Evolutionary conservation across 2,888 invertebrate species (phyloP), one percentile per base, ranked within the genome.

Genomic region (Polydrusus pterygomalis): DNA sequence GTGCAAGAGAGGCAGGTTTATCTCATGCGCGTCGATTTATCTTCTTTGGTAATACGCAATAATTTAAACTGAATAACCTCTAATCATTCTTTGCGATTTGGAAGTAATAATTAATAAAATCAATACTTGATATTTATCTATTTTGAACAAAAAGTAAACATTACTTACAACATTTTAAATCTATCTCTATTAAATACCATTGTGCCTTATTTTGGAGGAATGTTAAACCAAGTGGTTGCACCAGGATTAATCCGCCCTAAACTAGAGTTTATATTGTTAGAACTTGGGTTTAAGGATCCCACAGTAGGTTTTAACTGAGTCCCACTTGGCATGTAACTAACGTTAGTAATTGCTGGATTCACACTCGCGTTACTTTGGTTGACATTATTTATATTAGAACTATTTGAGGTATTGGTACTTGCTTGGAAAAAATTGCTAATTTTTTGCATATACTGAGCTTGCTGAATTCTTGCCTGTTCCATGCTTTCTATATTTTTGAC

Each of bases 401-500:
- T 38, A 60, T 38, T 38, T 10, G 58, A 11, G 38, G 5, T 38
- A 60, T 38, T 60, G 38, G 10, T 17, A 60, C 13, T 38, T 15
- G 20, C 18, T 25, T 67, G 67, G 38, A 67, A 54, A 38, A 67
- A 67, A 40, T 51, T 47, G 43, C 38, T 74, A 11, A 74, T 62
- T 62, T 62, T 49, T 40, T 74, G 67, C 64, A 74, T 40, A 38
- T 70, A 70, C 17, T 75, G 75, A 40, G 49, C 62, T 54, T 75
- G 71, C 15, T 70, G 67, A 7, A 30, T 17, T 34, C 45, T 71
- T 11, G 79, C 79, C 11, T 67, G 63, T 40, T 84, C 82, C 10
- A 80, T 78, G 65, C 79, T 83, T 74, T 84, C 83, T 58, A 83
- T 82, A 70, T 80, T 81, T 68, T 85, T 85, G 10, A 85, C 82